Conservation (phyloP, 2,888 invertebrate genomes). For the Phortica okadai region DNA sequence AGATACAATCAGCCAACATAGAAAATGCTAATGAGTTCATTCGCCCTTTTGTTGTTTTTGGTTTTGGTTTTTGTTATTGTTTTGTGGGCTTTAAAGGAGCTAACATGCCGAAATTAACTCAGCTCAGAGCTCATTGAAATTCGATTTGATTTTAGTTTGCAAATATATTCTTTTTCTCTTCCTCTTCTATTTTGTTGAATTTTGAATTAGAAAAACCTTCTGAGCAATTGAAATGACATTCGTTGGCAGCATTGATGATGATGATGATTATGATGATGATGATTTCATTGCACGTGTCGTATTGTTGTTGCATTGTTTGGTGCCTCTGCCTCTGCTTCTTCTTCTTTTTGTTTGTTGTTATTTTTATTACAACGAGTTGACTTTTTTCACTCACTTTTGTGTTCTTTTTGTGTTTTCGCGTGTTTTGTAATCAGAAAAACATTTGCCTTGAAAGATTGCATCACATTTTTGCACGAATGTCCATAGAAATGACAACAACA, state of each 20-base stretch:
- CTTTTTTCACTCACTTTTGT: constrained; percentile 3
- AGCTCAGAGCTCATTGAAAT: constrained; percentile 42
- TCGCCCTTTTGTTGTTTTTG: constrained; percentile 50
- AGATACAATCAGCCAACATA: not conserved
- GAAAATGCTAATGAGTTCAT: constrained; percentile 65
- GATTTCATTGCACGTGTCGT: too few relatives aligned
- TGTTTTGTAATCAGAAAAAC: constrained; percentile 51
- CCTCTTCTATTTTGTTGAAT: not conserved
- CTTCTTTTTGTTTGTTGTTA: not conserved
- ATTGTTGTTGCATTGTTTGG: not conserved
- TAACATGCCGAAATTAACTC: constrained; percentile 45
- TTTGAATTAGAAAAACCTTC: too few relatives aligned
- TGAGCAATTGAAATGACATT: too few relatives aligned
- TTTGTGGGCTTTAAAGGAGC: constrained; percentile 29
- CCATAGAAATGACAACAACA: not conserved
- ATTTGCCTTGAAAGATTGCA: constrained; percentile 49
- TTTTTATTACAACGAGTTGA: not conserved
- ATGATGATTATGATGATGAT: too few relatives aligned
- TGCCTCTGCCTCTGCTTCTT: not conserved
- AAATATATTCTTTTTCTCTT: not conserved
- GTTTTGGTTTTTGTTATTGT: not conserved
- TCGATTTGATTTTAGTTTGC: constrained; percentile 35
- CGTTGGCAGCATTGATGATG: too few relatives aligned
- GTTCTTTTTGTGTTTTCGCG: constrained; percentile 24
- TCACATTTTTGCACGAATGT: constrained; percentile 40